Evolutionary conservation across 2,113 vertebrate species (phyloP).

Genomic region (Atherinomorus stipes): DNA sequence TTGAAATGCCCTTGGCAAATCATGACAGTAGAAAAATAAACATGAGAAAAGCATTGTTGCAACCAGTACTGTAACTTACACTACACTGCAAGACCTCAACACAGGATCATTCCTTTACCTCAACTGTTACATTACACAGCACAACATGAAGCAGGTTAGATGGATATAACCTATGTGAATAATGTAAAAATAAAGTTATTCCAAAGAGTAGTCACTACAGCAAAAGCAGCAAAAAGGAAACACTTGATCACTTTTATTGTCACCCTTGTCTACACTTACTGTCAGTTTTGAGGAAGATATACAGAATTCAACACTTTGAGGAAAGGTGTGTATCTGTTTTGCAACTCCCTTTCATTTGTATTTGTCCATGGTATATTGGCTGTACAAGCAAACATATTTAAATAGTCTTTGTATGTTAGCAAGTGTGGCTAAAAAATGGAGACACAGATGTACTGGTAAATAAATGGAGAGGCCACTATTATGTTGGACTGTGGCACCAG

Average conservation of each 20-base stretch:
- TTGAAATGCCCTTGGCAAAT: constrained; percentile 72
- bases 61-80: constrained; percentile 12
- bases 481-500: constrained; percentile 47
- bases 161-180: constrained; percentile 1
- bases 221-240: too few relatives aligned
- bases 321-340: neutral
- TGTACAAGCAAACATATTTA: neutral
- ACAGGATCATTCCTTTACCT: constrained; percentile 4
- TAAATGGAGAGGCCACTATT: constrained; percentile 14
- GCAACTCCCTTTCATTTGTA: neutral
- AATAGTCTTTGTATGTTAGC: neutral
- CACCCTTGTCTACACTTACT: constrained; percentile 26
- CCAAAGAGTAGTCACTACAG: neutral
- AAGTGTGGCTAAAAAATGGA: constrained; percentile 4
- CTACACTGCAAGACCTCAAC: constrained; percentile 1
- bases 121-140: constrained; percentile 17
- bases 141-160: constrained; percentile 12
- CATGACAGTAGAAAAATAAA: constrained; percentile 43
- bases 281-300: too few relatives aligned
- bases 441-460: neutral
- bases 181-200: constrained; percentile 2
- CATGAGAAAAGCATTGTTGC: constrained; percentile 15
- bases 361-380: neutral
- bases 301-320: too few relatives aligned
- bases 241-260: too few relatives aligned